phyloP scores from a whole-genome alignment of 2,113 vertebrate genomes.

The Nannobrachium achirus region DNA sequence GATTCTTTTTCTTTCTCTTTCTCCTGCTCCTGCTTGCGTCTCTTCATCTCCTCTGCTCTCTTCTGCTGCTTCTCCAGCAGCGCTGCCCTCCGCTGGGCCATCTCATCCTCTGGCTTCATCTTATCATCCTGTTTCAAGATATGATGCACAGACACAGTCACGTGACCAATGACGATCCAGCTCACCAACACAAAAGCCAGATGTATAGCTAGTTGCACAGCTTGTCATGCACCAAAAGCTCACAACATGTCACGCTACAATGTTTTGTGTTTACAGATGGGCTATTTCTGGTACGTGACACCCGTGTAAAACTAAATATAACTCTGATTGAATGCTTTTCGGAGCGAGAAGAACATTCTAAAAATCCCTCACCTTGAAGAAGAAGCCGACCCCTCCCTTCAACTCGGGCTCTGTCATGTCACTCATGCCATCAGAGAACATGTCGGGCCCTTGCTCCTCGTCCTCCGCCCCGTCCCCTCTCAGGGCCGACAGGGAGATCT shows the following conservation, averaged over 20 bases:
- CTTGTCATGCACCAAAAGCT: too few species aligned
- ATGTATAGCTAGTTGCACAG: too few species aligned
- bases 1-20: slow-evolving; percentile 86
- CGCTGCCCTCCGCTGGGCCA: slow-evolving; percentile 87
- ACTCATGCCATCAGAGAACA: slow-evolving; percentile 79
- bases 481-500: slow-evolving; percentile 85
- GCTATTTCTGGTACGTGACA: too few species aligned
- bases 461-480: slow-evolving; percentile 70
- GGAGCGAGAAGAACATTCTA: neutral
- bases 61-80: slow-evolving; percentile 90
- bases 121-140: slow-evolving; percentile 74
- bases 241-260: too few species aligned
- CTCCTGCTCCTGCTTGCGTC: slow-evolving; percentile 86
- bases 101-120: slow-evolving; percentile 85
- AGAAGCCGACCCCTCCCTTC: slow-evolving; percentile 84
- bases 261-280: too few species aligned
- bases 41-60: slow-evolving; percentile 84
- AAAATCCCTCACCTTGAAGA: slow-evolving; percentile 80
- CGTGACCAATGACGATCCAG: too few species aligned
- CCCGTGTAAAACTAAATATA: too few species aligned
- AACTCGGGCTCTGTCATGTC: slow-evolving; percentile 79
- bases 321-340: neutral
- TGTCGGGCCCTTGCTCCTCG: slow-evolving; percentile 68
- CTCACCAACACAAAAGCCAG: neutral
- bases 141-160: slow-evolving; percentile 1